A percentile compares a stretch with the other conserved stretches of the same genome.
phyloP scores from a whole-genome alignment of 1,140 invertebrate species.

The Penaeus vannamei region DNA sequence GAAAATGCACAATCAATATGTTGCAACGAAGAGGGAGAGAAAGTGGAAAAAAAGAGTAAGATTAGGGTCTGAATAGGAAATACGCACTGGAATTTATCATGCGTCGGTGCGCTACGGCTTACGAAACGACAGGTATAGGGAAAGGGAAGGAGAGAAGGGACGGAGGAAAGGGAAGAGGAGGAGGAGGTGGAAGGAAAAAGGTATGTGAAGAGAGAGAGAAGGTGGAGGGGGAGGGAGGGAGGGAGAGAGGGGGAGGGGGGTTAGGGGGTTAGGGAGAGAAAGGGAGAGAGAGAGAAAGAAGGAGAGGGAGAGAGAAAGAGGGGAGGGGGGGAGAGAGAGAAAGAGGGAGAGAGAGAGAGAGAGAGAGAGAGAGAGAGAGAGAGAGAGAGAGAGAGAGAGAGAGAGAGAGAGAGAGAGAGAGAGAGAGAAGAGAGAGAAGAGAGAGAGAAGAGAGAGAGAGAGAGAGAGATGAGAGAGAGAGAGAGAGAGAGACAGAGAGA shows the following conservation, averaged over 20 bases:
- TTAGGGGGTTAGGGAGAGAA: neutral
- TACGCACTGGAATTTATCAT: too few relatives aligned
- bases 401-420: neutral
- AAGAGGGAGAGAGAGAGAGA: neutral
- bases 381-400: neutral
- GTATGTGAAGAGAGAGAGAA: neutral
- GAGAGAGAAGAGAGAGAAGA: neutral
- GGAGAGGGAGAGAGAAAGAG: neutral
- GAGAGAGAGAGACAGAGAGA: too few relatives aligned
- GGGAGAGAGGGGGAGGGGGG: neutral
- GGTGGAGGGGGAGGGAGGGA: neutral
- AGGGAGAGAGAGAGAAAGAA: neutral
- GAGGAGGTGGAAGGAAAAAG: neutral
- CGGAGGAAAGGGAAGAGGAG: too few relatives aligned
- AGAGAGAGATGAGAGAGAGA: too few relatives aligned
- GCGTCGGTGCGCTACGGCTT: too few relatives aligned
- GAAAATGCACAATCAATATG: too few relatives aligned
- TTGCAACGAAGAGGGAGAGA: too few relatives aligned
- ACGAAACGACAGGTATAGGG: neutral
- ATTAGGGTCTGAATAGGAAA: too few relatives aligned
- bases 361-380: neutral
- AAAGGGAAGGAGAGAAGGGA: neutral
- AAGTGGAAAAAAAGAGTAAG: too few relatives aligned
- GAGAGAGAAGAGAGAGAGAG: neutral
- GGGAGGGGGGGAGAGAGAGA: neutral